A percentile compares a stretch with the other conserved stretches of the same genome.
These are phyloP conservation scores for Cygnus buccinator DNA, from an alignment of 2,113 vertebrate species.

Conservation along the genomic window DNA sequence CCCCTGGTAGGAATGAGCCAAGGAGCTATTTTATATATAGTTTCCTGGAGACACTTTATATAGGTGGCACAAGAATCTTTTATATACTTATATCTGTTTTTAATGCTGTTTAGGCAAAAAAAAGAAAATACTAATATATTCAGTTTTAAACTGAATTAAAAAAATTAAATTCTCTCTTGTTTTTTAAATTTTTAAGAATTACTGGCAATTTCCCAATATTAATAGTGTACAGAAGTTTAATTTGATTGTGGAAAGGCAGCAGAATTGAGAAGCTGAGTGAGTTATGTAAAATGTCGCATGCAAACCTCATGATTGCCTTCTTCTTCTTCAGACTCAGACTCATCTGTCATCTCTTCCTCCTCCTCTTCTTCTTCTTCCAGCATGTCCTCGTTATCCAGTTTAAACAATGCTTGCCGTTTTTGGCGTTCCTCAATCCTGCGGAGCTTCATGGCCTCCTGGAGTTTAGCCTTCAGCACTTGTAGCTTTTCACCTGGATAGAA, in stretches of 20 bases:
- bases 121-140: not conserved
- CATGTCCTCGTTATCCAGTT: constrained; percentile 94
- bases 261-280: not conserved
- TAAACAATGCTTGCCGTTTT: constrained; percentile 84
- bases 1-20: not conserved
- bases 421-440: constrained; percentile 87
- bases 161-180: too few species aligned
- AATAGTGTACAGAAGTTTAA: not conserved
- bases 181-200: not conserved
- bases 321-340: constrained; percentile 85
- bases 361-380: constrained; percentile 89
- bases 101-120: not conserved
- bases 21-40: not conserved
- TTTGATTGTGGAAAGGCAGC: not conserved
- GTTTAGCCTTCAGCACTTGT: constrained; percentile 89
- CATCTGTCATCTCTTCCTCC: constrained; percentile 88
- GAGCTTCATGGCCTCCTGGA: constrained; percentile 95
- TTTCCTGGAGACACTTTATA: too few species aligned
- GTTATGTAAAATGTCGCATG: not conserved
- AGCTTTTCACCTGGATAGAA: constrained; percentile 87
- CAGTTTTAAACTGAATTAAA: too few species aligned
- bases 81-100: not conserved
- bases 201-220: not conserved
- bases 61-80: not conserved
- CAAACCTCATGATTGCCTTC: constrained; percentile 68